Conservation (phyloP, 2,888 invertebrate species). For the Habroteleia sp. region DNA sequence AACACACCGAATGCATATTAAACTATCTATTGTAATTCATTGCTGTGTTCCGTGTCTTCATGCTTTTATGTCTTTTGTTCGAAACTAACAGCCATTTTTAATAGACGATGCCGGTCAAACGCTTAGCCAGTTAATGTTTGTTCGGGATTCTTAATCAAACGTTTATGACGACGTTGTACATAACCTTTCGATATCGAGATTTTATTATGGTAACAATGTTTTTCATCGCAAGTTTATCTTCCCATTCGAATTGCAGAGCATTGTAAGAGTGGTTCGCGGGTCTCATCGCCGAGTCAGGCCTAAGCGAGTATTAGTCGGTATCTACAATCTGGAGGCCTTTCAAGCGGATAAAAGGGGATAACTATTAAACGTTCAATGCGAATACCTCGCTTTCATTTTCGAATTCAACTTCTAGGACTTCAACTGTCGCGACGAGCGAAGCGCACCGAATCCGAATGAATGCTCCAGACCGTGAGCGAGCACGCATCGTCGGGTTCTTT, state of each 20-base stretch:
- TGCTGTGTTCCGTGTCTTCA: too few relatives aligned
- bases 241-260: conserved; percentile 21
- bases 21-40: too few relatives aligned
- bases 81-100: too few relatives aligned
- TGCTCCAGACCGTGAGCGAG: not conserved
- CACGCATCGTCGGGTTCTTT: conserved; percentile 38
- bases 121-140: conserved; percentile 29
- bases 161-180: conserved; percentile 56
- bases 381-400: conserved; percentile 21
- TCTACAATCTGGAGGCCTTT: conserved; percentile 40
- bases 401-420: conserved; percentile 13
- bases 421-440: conserved; percentile 17
- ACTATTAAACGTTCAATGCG: conserved; percentile 21
- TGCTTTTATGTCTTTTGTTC: too few relatives aligned
- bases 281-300: conserved; percentile 36
- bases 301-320: conserved; percentile 38
- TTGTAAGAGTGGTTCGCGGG: conserved; percentile 4
- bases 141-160: conserved; percentile 25
- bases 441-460: conserved; percentile 22
- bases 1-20: too few relatives aligned
- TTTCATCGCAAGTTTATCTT: conserved; percentile 30
- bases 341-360: conserved; percentile 7
- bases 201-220: conserved; percentile 44
- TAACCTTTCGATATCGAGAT: conserved; percentile 48
- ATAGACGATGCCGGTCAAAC: conserved; percentile 9